phyloP scores from a whole-genome alignment of 2,113 vertebrate genomes.

The Mustela lutreola region DNA sequence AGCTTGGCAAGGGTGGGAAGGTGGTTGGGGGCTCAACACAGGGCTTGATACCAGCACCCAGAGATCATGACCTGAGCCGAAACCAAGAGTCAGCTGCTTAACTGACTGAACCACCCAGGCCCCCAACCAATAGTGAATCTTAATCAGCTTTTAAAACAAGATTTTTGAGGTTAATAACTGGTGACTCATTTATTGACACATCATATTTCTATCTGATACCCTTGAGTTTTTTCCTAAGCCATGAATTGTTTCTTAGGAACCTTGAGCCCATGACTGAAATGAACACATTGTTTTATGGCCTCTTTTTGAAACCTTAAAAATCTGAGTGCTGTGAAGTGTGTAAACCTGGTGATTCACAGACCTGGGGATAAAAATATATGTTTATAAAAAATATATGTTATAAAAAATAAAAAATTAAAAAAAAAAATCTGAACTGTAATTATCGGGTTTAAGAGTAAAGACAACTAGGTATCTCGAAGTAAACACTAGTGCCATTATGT shows the following conservation, averaged over 20 bases:
- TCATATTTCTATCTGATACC: conserved; percentile 13
- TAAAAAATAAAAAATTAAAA: too few relatives aligned
- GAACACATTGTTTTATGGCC: conserved; percentile 11
- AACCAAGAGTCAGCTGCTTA: background rate
- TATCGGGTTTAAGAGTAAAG: background rate
- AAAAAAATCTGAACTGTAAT: conserved; percentile 26
- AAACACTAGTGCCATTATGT: background rate
- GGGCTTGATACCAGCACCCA: background rate
- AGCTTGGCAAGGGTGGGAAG: background rate
- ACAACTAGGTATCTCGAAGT: background rate
- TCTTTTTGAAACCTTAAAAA: conserved; percentile 60
- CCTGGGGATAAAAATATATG: too few relatives aligned
- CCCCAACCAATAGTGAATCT: conserved; percentile 24
- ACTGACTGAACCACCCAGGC: background rate
- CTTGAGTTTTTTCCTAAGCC: background rate
- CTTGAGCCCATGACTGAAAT: conserved; percentile 39
- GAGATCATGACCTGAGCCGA: background rate
- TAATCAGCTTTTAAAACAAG: conserved; percentile 60
- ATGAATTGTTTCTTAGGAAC: conserved; percentile 41
- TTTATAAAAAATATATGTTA: too few relatives aligned
- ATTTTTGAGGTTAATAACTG: conserved; percentile 58
- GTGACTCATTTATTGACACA: conserved; percentile 43
- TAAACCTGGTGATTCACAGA: too few relatives aligned
- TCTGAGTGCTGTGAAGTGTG: too few relatives aligned
- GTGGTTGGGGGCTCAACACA: background rate